phyloP scores from a whole-genome alignment of 2,888 invertebrate genomes.

The Chloroclystis v-ata region DNA sequence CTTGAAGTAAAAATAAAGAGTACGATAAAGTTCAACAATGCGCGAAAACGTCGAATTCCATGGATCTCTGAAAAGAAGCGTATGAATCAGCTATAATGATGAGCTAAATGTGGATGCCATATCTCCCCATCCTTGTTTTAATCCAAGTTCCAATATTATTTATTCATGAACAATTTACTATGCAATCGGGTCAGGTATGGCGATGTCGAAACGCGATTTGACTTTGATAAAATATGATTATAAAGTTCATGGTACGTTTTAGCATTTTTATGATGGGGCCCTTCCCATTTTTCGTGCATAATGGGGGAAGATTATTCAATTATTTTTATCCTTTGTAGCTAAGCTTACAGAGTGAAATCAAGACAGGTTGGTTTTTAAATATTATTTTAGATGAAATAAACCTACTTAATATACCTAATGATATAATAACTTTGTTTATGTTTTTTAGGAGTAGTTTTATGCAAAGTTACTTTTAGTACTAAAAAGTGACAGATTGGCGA shows the following conservation, averaged over 20 bases:
- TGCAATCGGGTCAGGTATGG: slow-evolving; percentile 70
- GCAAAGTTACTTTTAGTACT: too few species aligned
- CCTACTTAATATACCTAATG: too few species aligned
- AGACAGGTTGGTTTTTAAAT: neutral
- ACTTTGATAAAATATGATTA: slow-evolving; percentile 70
- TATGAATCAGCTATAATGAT: too few species aligned
- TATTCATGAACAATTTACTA: slow-evolving; percentile 77
- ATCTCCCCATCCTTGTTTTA: slow-evolving; percentile 9
- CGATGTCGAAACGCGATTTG: slow-evolving; percentile 62
- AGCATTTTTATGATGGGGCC: slow-evolving; percentile 53
- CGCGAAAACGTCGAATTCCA: too few species aligned
- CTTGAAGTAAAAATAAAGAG: too few species aligned
- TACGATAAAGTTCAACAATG: too few species aligned
- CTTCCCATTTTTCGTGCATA: slow-evolving; percentile 31
- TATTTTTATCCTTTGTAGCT: slow-evolving; percentile 14
- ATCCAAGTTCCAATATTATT: slow-evolving; percentile 54
- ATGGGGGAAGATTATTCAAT: slow-evolving; percentile 22
- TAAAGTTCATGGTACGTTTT: slow-evolving; percentile 46
- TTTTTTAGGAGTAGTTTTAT: too few species aligned
- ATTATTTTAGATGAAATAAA: neutral
- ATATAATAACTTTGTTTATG: too few species aligned
- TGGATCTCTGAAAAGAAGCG: too few species aligned
- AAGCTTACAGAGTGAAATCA: neutral
- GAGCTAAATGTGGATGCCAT: neutral
- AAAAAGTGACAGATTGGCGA: too few species aligned